These are phyloP conservation scores for Epinephelus cyanopodus DNA, from an alignment of 2,113 vertebrate genomes.

Conservation along the genomic window DNA sequence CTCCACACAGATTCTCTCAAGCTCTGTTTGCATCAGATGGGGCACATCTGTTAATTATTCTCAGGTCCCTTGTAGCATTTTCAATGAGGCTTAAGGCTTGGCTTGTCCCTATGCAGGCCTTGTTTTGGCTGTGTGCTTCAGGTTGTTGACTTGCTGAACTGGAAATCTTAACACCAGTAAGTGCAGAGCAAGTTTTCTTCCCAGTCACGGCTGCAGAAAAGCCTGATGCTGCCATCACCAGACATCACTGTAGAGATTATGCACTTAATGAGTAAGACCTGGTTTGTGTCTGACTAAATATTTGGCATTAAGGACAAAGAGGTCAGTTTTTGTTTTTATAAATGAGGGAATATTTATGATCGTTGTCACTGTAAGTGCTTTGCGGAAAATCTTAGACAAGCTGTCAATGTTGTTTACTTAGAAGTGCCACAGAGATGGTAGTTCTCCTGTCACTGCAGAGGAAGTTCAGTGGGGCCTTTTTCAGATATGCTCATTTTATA, in stretches of 20 bases:
- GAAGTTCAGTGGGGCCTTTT: neutral
- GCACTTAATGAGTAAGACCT: neutral
- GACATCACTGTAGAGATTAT: neutral
- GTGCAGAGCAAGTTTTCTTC: neutral
- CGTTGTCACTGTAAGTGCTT: neutral
- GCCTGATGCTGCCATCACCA: neutral
- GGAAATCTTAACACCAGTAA: neutral
- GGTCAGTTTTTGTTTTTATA: neutral
- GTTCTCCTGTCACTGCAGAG: neutral
- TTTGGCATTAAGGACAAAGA: no score
- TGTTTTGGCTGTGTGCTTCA: neutral
- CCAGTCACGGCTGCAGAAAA: neutral
- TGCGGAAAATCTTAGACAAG: neutral
- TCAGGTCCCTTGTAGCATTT: neutral
- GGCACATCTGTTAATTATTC: neutral
- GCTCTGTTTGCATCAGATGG: no score
- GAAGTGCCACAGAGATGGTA: neutral
- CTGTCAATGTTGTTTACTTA: slow-evolving; percentile 4
- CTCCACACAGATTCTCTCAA: no score
- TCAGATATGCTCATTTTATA: neutral
- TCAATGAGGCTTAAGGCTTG: neutral
- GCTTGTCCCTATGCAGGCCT: neutral
- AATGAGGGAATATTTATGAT: neutral
- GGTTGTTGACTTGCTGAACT: neutral
- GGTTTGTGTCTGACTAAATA: neutral